Evolutionary conservation across 2,888 invertebrate genomes (phyloP).

Genomic region (Lasioglossum lativentre): DNA sequence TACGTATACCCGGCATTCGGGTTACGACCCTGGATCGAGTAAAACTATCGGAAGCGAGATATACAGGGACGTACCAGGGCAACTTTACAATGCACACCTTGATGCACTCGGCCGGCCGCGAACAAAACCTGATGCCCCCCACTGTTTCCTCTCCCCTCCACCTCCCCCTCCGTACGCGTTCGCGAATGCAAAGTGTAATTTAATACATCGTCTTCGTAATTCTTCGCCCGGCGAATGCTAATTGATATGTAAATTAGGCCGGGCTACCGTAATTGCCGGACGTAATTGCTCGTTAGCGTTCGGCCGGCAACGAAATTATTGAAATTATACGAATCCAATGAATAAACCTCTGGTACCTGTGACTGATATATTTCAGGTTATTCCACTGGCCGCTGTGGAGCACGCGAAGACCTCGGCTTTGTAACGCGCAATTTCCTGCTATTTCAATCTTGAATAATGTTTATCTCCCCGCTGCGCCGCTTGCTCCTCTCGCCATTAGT

Average conservation of each 20-base stretch:
- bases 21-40: background rate
- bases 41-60: slow-evolving; percentile 8
- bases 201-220: slow-evolving; percentile 3
- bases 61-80: background rate
- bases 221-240: background rate
- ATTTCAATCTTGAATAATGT: background rate
- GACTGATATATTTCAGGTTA: background rate
- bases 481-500: too few relatives aligned
- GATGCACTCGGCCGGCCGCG: background rate
- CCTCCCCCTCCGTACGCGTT: background rate
- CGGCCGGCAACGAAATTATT: background rate
- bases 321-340: slow-evolving; percentile 7
- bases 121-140: background rate
- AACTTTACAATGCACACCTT: slow-evolving; percentile 17
- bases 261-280: background rate
- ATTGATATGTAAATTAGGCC: slow-evolving; percentile 9
- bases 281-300: background rate
- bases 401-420: background rate
- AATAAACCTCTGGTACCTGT: background rate
- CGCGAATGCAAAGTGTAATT: background rate
- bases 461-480: background rate
- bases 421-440: background rate
- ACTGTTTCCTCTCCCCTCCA: background rate
- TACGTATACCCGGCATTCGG: slow-evolving; percentile 5
- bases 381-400: background rate